Evolutionary conservation across 2,797 vertebrate species (phyloP).

Genomic region (Ceyx erithaca): DNA sequence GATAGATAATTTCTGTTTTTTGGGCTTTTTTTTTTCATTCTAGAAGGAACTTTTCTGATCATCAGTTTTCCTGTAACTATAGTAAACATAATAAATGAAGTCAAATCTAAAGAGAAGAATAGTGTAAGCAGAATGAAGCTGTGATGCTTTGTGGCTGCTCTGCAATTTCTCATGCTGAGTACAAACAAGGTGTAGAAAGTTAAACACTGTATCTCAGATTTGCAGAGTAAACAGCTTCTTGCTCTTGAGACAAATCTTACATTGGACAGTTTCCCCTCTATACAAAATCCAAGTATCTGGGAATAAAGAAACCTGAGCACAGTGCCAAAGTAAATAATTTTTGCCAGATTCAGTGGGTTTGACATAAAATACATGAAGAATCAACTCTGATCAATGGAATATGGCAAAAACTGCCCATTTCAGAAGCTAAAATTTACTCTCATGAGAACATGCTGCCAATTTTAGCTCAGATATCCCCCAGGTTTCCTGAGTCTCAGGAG

Average conservation of each 20-base stretch:
- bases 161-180: not conserved
- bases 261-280: not conserved
- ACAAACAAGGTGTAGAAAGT: not conserved
- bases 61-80: not conserved
- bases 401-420: not conserved
- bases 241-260: not conserved
- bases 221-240: not conserved
- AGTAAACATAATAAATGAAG: not conserved
- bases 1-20: not conserved
- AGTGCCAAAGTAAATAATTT: fast-evolving
- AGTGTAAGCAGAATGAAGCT: not conserved
- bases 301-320: not conserved
- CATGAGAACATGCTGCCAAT: fast-evolving
- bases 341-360: not conserved
- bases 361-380: not conserved
- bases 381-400: not conserved
- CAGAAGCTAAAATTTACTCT: not conserved
- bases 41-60: not conserved
- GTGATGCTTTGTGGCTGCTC: not conserved
- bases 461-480: fast-evolving
- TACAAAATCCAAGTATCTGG: not conserved
- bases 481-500: not conserved
- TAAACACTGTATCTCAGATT: not conserved
- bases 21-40: not conserved
- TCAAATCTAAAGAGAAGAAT: not conserved